phyloP scores from a whole-genome alignment of 2,113 vertebrate genomes.

The Brevimyrus niger region DNA sequence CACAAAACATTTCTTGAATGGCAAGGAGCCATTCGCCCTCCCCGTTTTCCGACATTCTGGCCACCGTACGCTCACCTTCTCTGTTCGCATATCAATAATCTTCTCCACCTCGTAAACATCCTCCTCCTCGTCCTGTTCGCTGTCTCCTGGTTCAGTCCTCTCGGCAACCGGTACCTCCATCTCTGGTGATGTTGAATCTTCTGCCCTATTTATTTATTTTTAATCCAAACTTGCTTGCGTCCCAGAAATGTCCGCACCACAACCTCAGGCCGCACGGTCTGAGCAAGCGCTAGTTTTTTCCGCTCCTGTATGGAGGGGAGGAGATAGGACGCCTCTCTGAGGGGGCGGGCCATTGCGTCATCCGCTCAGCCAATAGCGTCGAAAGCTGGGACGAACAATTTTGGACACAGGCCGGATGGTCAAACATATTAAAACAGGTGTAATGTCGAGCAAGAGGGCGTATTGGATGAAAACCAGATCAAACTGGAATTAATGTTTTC shows the following conservation, averaged over 20 bases:
- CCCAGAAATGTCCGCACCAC: not conserved
- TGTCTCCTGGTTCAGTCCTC: constrained; percentile 56
- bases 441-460: not conserved
- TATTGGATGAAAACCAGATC: not conserved
- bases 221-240: not conserved
- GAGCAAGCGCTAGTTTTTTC: not conserved
- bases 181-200: not conserved
- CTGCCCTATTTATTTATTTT: not conserved
- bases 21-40: not conserved
- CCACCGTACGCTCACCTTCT: constrained; percentile 63
- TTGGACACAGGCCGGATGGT: not conserved
- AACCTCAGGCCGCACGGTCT: not conserved
- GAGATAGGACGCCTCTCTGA: not conserved
- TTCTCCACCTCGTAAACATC: constrained; percentile 91
- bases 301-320: not conserved
- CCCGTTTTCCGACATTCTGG: not conserved
- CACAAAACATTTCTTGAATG: not conserved
- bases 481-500: not conserved
- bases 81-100: constrained; percentile 83
- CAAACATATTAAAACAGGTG: not conserved
- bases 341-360: not conserved
- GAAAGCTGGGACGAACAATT: not conserved
- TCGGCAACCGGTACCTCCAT: constrained; percentile 27
- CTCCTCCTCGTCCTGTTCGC: constrained; percentile 72
- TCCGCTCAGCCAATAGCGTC: constrained; percentile 3